Evolutionary conservation across 2,888 invertebrate genomes (phyloP).

Genomic region (Corbicula japonica): DNA sequence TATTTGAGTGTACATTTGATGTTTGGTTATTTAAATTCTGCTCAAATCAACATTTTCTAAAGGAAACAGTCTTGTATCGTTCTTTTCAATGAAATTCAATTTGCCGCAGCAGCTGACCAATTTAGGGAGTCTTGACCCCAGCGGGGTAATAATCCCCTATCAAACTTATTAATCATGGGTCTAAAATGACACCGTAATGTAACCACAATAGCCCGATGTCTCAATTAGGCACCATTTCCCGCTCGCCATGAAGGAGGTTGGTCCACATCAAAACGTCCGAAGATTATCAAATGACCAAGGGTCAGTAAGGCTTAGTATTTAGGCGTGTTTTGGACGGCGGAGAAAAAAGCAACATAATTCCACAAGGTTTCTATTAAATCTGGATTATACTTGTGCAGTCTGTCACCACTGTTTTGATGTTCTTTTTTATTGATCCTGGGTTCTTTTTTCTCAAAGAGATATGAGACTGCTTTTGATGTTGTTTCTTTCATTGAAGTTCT

Average conservation of each 20-base stretch:
- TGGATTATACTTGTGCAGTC: slow-evolving; percentile 38
- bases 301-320: slow-evolving; percentile 41
- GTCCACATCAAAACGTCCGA: slow-evolving; percentile 44
- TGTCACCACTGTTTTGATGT: slow-evolving; percentile 23
- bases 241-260: slow-evolving; percentile 19
- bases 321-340: slow-evolving; percentile 5
- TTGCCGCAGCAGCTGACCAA: slow-evolving; percentile 46
- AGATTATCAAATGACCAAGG: slow-evolving; percentile 25
- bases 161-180: slow-evolving; percentile 37
- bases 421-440: no score
- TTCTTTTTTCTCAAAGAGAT: no score
- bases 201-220: slow-evolving; percentile 47
- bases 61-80: slow-evolving; percentile 41
- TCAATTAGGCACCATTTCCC: slow-evolving; percentile 35
- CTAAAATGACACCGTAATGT: slow-evolving; percentile 41
- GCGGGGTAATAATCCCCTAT: slow-evolving; percentile 43
- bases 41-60: slow-evolving; percentile 48
- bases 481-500: no score
- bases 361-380: slow-evolving; percentile 37
- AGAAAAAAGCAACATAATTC: slow-evolving; percentile 19
- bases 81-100: slow-evolving; percentile 46
- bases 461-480: no score
- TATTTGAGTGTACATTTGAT: slow-evolving; percentile 39
- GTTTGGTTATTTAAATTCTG: slow-evolving; percentile 58
- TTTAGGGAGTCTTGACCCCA: slow-evolving; percentile 41